Evolutionary conservation across 2,888 invertebrate species (phyloP), one percentile per base, ranked within the genome.

Genomic region (Caenorhabditis sp.): DNA sequence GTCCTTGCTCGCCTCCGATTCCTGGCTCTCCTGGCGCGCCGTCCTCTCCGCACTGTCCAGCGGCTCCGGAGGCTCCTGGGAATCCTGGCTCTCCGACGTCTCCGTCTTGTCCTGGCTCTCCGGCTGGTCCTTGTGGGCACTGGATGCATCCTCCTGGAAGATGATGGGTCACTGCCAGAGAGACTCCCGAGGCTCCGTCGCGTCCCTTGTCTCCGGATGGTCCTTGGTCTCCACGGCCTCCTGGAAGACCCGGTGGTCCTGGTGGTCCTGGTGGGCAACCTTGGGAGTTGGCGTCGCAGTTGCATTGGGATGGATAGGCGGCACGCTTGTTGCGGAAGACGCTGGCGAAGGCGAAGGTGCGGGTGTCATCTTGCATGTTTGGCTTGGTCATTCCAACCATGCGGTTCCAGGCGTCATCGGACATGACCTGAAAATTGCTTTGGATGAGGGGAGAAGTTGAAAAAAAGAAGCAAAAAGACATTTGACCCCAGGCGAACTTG

Each of bases 201-300:
- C 73, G 77, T 75, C 88, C 88, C 58, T 77, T 80, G 28, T 82
- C 84, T 79, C 88, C 88, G 16, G 80, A 44, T 49, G 80, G 76
- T 77, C 88, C 88, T 63, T 84, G 85, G 7, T 86, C 85, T 86
- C 88, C 88, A 58, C 86, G 85, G 7, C 77, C 81, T 80, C 88
- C 88, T 61, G 86, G 82, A 47, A 75, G 70, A 73, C 84, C 84
- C 70, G 87, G 87, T 44, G 86, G 84, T 80, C 87, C 87, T 77
- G 88, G 88, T 54, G 88, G 88, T 80, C 88, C 88, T n/a, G 88
- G 80, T 72, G 88, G 88, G 81, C 88, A 88, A 28, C 87, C 87
- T 19, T 79, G 66, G 16, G 86, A 85, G 51, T 85, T 85, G 59
- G 73, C 79, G 35, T 79, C 84, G 72, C 88, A 88, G 59, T 85